phyloP scores from a whole-genome alignment of 2,888 invertebrate genomes.

The Chydorus sphaericus region DNA sequence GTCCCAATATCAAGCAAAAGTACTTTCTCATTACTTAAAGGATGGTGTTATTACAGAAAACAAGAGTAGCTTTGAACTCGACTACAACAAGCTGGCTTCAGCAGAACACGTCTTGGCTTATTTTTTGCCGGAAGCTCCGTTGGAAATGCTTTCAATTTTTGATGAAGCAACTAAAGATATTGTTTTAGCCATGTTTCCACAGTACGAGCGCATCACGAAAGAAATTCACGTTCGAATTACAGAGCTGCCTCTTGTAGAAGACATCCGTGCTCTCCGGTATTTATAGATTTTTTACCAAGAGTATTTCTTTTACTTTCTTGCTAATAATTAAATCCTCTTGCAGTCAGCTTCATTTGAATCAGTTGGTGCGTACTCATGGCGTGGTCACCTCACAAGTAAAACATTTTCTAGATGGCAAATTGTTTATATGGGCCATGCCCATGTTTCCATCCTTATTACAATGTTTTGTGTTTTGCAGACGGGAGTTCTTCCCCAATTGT shows the following conservation, averaged over 20 bases:
- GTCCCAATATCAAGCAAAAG: conserved; percentile 65
- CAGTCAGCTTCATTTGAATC: conserved; percentile 57
- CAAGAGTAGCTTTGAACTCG: conserved; percentile 70
- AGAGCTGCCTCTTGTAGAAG: conserved; percentile 89
- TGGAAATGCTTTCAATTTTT: conserved; percentile 91
- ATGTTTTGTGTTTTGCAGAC: conserved; percentile 44
- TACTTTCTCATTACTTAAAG: conserved; percentile 80
- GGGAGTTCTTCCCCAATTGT: conserved; percentile 86
- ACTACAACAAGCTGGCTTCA: conserved; percentile 78
- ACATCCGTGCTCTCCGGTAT: conserved; percentile 73
- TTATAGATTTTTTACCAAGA: neutral
- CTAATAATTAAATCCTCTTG: neutral
- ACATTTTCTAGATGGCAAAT: no score
- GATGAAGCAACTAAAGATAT: conserved; percentile 88
- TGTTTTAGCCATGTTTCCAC: conserved; percentile 84
- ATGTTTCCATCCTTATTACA: neutral
- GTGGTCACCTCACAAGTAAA: conserved; percentile 63
- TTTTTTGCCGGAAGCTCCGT: conserved; percentile 93
- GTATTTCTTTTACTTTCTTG: neutral
- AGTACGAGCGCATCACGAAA: conserved; percentile 82
- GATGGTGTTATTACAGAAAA: conserved; percentile 58
- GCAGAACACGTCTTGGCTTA: conserved; percentile 88
- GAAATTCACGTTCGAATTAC: conserved; percentile 92
- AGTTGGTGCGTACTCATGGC: conserved; percentile 80
- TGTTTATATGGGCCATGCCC: neutral